Evolutionary conservation across 2,888 invertebrate genomes (phyloP).

Genomic region (Silvanus unidentatus): DNA sequence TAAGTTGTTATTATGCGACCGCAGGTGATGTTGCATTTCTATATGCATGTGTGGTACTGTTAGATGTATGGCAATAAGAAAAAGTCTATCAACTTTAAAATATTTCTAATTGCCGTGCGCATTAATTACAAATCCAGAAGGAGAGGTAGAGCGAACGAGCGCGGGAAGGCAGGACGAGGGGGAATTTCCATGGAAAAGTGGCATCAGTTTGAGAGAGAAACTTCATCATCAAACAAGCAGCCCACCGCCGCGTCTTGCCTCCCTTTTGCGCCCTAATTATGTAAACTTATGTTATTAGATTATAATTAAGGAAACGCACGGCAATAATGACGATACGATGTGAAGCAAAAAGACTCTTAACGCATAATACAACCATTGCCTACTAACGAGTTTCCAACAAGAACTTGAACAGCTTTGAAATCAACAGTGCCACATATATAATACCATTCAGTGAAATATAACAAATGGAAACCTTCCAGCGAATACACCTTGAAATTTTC

Average conservation of each 20-base stretch:
- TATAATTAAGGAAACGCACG: conserved; percentile 33
- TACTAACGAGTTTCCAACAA: conserved; percentile 30
- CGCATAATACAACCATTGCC: conserved; percentile 16
- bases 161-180: no score
- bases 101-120: no score
- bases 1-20: no score
- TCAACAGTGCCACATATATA: conserved; percentile 9
- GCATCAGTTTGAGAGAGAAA: conserved; percentile 13
- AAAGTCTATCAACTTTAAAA: no score
- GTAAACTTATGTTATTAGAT: conserved; percentile 31
- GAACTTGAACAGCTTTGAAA: conserved; percentile 22
- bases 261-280: conserved; percentile 30
- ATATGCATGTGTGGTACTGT: no score
- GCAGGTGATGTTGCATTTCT: no score
- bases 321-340: conserved; percentile 30
- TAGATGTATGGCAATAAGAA: no score
- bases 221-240: conserved; percentile 22
- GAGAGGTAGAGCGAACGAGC: no score
- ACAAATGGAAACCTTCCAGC: no score
- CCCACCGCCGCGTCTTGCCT: conserved; percentile 6
- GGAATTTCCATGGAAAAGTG: conserved; percentile 6
- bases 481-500: no score
- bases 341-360: conserved; percentile 24
- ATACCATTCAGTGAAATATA: no score
- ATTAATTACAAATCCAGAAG: no score